Percentiles rank a stretch among this genome's conserved stretches.
Evolutionary conservation across 2,797 vertebrate genomes (phyloP).

Genomic region (Chrysolophus pictus): DNA sequence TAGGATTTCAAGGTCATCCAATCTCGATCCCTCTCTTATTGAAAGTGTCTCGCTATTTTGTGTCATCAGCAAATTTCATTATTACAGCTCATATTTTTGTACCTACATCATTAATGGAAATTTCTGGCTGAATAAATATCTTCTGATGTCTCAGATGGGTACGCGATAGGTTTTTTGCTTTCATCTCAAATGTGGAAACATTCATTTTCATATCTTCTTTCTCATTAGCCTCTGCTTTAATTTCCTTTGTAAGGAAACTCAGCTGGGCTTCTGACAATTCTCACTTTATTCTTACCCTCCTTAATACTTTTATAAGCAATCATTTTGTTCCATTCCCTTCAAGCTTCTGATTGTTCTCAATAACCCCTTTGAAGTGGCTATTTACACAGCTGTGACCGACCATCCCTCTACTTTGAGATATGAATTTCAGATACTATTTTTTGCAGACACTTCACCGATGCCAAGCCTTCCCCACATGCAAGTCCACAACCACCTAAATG

Average conservation of each 20-base stretch:
- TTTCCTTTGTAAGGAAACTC: slow-evolving; percentile 45
- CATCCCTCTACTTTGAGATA: background rate
- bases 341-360: slow-evolving; percentile 20
- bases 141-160: slow-evolving; percentile 53
- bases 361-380: background rate
- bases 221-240: slow-evolving; percentile 47
- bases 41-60: slow-evolving; percentile 15
- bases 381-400: slow-evolving; percentile 18
- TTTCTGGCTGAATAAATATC: slow-evolving; percentile 35
- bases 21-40: slow-evolving; percentile 18
- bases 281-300: slow-evolving; percentile 28
- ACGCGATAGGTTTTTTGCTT: background rate
- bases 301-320: slow-evolving; percentile 40
- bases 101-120: slow-evolving; percentile 23
- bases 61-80: slow-evolving; percentile 46
- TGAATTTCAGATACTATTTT: background rate
- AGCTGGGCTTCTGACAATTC: slow-evolving; percentile 36
- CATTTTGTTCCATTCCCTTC: slow-evolving; percentile 28
- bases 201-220: background rate
- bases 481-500: background rate
- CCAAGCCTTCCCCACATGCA: background rate
- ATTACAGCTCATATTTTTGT: background rate
- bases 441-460: background rate
- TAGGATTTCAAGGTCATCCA: slow-evolving; percentile 13
- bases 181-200: slow-evolving; percentile 40